Evolutionary conservation across 2,888 invertebrate species (phyloP).

Genomic region (Orthosia gothica): DNA sequence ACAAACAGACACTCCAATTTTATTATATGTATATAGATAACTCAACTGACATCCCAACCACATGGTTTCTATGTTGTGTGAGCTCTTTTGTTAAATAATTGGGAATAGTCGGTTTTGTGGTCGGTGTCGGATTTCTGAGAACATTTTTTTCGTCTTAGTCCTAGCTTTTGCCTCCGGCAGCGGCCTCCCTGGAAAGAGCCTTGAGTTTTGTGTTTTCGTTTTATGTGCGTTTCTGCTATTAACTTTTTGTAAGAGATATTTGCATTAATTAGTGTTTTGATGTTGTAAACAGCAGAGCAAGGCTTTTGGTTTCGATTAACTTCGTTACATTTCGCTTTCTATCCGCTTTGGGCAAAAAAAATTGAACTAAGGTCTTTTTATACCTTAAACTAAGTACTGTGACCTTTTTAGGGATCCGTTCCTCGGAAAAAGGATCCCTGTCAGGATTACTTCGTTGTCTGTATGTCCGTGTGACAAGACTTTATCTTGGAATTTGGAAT

Average conservation of each 20-base stretch:
- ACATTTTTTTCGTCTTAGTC: slow-evolving; percentile 1
- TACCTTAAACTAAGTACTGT: too few relatives aligned
- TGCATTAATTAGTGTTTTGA: slow-evolving; percentile 33
- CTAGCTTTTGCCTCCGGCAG: slow-evolving; percentile 51
- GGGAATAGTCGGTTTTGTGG: background rate
- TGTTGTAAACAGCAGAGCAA: slow-evolving; percentile 27
- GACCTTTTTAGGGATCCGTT: too few relatives aligned
- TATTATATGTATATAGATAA: too few relatives aligned
- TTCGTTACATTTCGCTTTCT: slow-evolving; percentile 12
- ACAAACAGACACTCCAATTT: too few relatives aligned
- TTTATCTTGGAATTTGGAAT: too few relatives aligned
- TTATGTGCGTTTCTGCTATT: slow-evolving; percentile 57
- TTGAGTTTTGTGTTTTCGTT: slow-evolving; percentile 52
- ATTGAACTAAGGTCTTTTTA: slow-evolving; percentile 3
- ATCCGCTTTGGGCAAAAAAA: background rate
- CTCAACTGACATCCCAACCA: background rate
- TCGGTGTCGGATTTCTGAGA: slow-evolving; percentile 24
- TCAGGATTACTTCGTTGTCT: too few relatives aligned
- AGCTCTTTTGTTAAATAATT: background rate
- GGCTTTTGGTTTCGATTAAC: slow-evolving; percentile 32
- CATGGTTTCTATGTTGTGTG: too few relatives aligned
- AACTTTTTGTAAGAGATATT: slow-evolving; percentile 41
- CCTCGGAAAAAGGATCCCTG: too few relatives aligned
- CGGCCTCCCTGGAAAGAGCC: slow-evolving; percentile 40
- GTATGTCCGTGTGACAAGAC: too few relatives aligned